These are phyloP conservation scores for Saccostrea glomerata DNA, from an alignment of 1,140 invertebrate genomes.

Conservation along the genomic window DNA sequence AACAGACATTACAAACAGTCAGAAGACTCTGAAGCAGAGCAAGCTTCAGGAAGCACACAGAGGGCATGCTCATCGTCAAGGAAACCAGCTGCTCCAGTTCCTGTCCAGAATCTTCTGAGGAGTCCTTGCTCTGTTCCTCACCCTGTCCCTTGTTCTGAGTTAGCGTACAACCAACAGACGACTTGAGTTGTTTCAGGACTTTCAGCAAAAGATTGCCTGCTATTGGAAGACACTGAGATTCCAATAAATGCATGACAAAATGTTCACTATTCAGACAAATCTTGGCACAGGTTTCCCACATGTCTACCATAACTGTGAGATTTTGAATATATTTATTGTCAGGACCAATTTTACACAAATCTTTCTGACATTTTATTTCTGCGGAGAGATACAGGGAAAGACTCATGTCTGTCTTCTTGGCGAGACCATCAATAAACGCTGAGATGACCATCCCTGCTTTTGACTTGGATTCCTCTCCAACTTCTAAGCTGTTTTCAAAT, in stretches of 20 bases:
- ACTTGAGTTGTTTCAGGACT: slow-evolving; percentile 48
- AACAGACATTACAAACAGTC: slow-evolving; percentile 68
- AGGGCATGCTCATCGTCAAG: slow-evolving; percentile 33
- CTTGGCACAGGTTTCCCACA: slow-evolving; percentile 72
- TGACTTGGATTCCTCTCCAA: slow-evolving; percentile 37
- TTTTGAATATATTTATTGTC: slow-evolving; percentile 38
- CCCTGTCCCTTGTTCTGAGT: neutral
- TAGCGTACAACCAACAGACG: slow-evolving; percentile 9
- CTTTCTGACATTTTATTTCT: slow-evolving; percentile 27
- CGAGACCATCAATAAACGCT: slow-evolving; percentile 68
- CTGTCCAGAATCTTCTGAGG: slow-evolving; percentile 41
- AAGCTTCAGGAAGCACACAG: slow-evolving; percentile 61
- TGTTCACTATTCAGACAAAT: slow-evolving; percentile 70
- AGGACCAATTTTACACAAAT: neutral
- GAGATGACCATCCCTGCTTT: slow-evolving; percentile 67
- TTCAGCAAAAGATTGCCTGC: slow-evolving; percentile 56
- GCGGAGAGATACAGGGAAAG: neutral
- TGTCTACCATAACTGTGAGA: slow-evolving; percentile 66
- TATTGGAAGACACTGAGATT: slow-evolving; percentile 65
- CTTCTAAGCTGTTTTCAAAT: slow-evolving; percentile 13
- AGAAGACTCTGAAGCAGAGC: slow-evolving; percentile 67
- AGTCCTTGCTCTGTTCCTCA: slow-evolving; percentile 30
- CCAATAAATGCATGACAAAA: slow-evolving; percentile 61
- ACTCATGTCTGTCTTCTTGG: slow-evolving; percentile 61
- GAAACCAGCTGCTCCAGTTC: slow-evolving; percentile 25